phyloP scores from a whole-genome alignment of 2,888 invertebrate species.

The Dryocosmus kuriphilus region DNA sequence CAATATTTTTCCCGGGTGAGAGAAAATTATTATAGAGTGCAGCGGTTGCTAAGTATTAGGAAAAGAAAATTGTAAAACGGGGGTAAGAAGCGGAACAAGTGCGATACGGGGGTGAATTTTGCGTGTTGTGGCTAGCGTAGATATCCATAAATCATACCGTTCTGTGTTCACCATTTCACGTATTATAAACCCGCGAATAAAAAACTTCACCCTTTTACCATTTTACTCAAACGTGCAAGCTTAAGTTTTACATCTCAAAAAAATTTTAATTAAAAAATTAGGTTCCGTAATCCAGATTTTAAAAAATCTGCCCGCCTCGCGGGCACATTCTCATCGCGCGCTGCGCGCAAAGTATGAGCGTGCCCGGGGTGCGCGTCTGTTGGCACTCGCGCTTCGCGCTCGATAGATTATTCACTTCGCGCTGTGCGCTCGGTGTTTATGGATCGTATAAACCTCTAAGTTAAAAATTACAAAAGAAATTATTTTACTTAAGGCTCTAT shows the following conservation, averaged over 20 bases:
- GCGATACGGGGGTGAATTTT: conserved; percentile 26
- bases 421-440: too few species aligned
- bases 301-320: too few species aligned
- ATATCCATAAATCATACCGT: conserved; percentile 31
- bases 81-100: conserved; percentile 38
- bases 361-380: too few species aligned
- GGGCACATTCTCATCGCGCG: too few species aligned
- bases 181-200: not conserved
- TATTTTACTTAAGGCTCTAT: too few species aligned
- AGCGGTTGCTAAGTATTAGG: conserved; percentile 26
- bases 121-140: conserved; percentile 10
- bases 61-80: conserved; percentile 35
- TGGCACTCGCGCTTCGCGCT: too few species aligned
- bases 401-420: too few species aligned
- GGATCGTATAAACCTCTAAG: too few species aligned
- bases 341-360: too few species aligned
- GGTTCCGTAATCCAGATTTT: too few species aligned
- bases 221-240: not conserved
- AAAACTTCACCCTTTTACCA: not conserved
- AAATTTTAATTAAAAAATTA: too few species aligned
- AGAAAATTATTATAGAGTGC: conserved; percentile 32
- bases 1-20: conserved; percentile 18
- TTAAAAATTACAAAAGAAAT: too few species aligned
- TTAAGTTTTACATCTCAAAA: not conserved
- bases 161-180: conserved; percentile 1